A percentile compares a stretch with the other conserved stretches of the same genome.
Conservation (phyloP, 2,888 invertebrate genomes). For the Calameuta filiformis region DNA sequence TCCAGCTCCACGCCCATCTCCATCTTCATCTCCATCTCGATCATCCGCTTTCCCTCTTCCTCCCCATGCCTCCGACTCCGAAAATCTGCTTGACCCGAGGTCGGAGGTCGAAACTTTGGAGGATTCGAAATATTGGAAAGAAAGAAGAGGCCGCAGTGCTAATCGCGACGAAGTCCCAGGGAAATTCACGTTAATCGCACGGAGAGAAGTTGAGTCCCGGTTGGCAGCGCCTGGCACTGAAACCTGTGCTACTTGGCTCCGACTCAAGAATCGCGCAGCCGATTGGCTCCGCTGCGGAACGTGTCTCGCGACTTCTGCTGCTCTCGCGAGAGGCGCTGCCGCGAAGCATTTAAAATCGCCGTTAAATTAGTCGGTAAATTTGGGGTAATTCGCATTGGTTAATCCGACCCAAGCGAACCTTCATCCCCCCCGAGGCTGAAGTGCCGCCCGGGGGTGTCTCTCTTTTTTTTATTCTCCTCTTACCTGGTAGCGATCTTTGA, state of each 20-base stretch:
- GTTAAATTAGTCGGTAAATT: slow-evolving; percentile 36
- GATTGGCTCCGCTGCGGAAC: neutral
- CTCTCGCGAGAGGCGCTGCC: slow-evolving; percentile 5
- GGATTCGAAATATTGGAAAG: too few relatives aligned
- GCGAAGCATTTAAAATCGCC: slow-evolving; percentile 24
- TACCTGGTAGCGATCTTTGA: too few relatives aligned
- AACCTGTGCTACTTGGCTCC: slow-evolving; percentile 42
- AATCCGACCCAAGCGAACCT: slow-evolving; percentile 22
- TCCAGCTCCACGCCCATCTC: too few relatives aligned
- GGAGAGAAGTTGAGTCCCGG: slow-evolving; percentile 19
- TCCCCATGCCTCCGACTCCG: neutral
- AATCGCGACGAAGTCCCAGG: neutral
- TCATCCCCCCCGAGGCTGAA: slow-evolving; percentile 11
- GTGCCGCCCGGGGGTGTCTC: too few relatives aligned
- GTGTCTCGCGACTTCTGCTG: too few relatives aligned
- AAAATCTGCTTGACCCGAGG: too few relatives aligned
- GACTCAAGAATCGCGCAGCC: slow-evolving; percentile 29
- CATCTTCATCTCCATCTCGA: too few relatives aligned
- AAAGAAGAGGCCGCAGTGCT: too few relatives aligned
- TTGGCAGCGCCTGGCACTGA: slow-evolving; percentile 16
- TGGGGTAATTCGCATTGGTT: slow-evolving; percentile 33
- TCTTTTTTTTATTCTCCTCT: too few relatives aligned
- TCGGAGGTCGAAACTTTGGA: too few relatives aligned
- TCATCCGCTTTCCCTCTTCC: neutral
- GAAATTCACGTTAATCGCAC: neutral